Conservation (phyloP, 2,888 invertebrate genomes). For the Steinernema hermaphroditum region DNA sequence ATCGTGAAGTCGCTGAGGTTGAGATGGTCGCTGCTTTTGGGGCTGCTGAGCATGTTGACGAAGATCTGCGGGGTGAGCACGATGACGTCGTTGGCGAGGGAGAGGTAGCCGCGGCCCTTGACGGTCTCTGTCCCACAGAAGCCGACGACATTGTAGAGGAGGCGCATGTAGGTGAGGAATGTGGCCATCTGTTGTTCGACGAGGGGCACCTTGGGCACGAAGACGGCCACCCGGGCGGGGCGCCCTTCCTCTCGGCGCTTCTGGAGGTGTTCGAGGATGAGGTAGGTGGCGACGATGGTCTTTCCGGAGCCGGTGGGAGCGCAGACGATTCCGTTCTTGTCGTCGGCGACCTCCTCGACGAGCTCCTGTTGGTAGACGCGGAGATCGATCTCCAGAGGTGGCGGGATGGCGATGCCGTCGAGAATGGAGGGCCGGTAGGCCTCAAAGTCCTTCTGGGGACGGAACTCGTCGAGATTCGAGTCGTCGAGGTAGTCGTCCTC, state of each 20-base stretch:
- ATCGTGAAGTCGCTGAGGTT: slow-evolving; percentile 52
- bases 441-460: neutral
- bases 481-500: slow-evolving; percentile 17
- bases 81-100: slow-evolving; percentile 42
- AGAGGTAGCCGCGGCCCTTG: slow-evolving; percentile 33
- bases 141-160: slow-evolving; percentile 39
- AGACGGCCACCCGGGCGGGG: slow-evolving; percentile 45
- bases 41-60: slow-evolving; percentile 48
- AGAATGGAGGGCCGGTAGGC: neutral
- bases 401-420: neutral
- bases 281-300: slow-evolving; percentile 51
- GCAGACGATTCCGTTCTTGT: slow-evolving; percentile 45
- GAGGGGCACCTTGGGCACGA: slow-evolving; percentile 55
- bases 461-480: neutral
- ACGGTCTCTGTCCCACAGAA: slow-evolving; percentile 45
- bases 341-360: neutral
- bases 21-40: slow-evolving; percentile 45
- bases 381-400: slow-evolving; percentile 2
- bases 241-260: slow-evolving; percentile 17
- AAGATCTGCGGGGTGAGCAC: slow-evolving; percentile 55
- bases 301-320: slow-evolving; percentile 56
- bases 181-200: slow-evolving; percentile 49
- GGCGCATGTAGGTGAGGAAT: slow-evolving; percentile 46
- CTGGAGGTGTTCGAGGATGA: slow-evolving; percentile 46
- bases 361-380: neutral